These are phyloP conservation scores for Xestia xanthographa DNA, from an alignment of 2,888 invertebrate species.

Conservation along the genomic window DNA sequence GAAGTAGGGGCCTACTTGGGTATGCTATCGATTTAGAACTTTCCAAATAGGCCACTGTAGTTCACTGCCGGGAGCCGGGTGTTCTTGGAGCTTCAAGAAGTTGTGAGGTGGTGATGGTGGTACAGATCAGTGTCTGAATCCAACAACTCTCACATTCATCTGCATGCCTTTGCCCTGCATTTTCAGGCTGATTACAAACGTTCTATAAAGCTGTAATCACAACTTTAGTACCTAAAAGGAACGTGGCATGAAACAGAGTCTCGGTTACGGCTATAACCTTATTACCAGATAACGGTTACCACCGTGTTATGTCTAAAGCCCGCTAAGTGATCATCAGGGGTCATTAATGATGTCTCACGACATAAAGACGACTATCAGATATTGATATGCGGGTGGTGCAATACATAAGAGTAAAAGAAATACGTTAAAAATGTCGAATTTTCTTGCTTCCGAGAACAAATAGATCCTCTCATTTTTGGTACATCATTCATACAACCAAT, in stretches of 20 bases:
- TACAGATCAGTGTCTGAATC: background rate
- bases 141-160: background rate
- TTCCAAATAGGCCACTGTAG: too few relatives aligned
- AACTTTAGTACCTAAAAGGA: slow-evolving; percentile 15
- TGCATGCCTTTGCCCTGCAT: background rate
- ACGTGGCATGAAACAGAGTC: slow-evolving; percentile 22
- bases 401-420: slow-evolving; percentile 47
- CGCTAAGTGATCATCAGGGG: slow-evolving; percentile 60
- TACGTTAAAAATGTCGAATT: background rate
- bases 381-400: slow-evolving; percentile 57
- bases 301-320: slow-evolving; percentile 69
- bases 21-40: too few relatives aligned
- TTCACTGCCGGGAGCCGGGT: too few relatives aligned
- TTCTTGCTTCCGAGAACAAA: background rate
- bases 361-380: slow-evolving; percentile 65
- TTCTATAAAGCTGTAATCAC: slow-evolving; percentile 2
- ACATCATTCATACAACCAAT: background rate
- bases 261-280: slow-evolving; percentile 23
- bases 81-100: too few relatives aligned
- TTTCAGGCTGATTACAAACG: background rate
- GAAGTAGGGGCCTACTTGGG: too few relatives aligned
- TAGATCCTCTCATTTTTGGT: background rate
- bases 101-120: too few relatives aligned
- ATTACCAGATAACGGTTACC: slow-evolving; percentile 41
- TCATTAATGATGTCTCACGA: slow-evolving; percentile 59